A percentile compares a stretch with the other conserved stretches of the same genome.
Evolutionary conservation across 2,113 vertebrate species (phyloP).

Genomic region (Syngnathus floridae): DNA sequence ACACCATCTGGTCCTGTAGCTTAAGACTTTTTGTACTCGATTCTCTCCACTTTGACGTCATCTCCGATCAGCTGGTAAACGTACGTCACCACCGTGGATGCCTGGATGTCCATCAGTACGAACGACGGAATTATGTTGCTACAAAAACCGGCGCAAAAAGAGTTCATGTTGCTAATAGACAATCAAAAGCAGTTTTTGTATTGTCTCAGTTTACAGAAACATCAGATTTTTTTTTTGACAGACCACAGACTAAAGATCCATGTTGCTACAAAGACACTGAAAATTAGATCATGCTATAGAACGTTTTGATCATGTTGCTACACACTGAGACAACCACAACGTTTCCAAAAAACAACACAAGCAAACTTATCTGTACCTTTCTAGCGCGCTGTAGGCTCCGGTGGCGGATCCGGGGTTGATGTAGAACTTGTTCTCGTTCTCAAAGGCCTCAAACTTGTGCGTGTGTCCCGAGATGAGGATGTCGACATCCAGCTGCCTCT

Average conservation of each 20-base stretch:
- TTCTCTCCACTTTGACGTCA: conserved; percentile 98
- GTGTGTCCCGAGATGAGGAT: conserved; percentile 98
- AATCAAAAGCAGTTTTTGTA: too few species aligned
- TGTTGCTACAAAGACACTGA: too few species aligned
- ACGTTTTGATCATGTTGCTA: too few species aligned
- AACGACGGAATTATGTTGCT: conserved; percentile 99
- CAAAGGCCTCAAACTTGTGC: conserved; percentile 98
- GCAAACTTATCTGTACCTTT: conserved; percentile 71
- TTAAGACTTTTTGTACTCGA: conserved; percentile 98
- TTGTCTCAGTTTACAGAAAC: too few species aligned
- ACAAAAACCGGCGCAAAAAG: conserved; percentile 30
- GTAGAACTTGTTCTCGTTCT: conserved; percentile 99
- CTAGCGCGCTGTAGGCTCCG: conserved; percentile 95
- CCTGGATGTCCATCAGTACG: conserved; percentile 99
- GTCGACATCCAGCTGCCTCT: conserved; percentile 96
- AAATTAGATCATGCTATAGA: too few species aligned
- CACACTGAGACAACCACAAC: too few species aligned
- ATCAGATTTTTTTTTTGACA: too few species aligned
- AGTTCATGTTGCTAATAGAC: too few species aligned
- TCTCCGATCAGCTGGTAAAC: conserved; percentile 97
- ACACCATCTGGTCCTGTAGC: conserved; percentile 19
- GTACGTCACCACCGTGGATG: conserved; percentile 96
- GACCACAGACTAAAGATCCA: too few species aligned
- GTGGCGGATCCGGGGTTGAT: conserved; percentile 98
- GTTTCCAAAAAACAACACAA: not conserved